Evolutionary conservation across 2,888 invertebrate species (phyloP).

Genomic region (Imbricaverruca yamaguchii): DNA sequence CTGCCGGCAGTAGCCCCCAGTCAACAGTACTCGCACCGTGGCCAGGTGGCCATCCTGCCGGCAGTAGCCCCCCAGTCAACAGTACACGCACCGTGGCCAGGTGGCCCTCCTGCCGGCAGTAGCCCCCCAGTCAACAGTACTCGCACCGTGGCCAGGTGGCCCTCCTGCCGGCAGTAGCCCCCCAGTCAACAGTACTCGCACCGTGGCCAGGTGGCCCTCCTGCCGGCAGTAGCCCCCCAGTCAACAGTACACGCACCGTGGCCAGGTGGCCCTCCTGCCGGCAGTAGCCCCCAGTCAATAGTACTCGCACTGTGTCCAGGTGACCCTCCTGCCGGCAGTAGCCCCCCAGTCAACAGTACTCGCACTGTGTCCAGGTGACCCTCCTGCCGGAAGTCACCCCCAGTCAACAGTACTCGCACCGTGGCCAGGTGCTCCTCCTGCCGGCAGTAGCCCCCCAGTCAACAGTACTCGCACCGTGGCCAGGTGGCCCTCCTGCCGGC

Average conservation of each 20-base stretch:
- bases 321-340: slow-evolving; percentile 57
- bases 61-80: slow-evolving; percentile 46
- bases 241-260: slow-evolving; percentile 62
- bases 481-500: slow-evolving; percentile 60
- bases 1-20: slow-evolving; percentile 45
- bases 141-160: slow-evolving; percentile 61
- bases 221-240: slow-evolving; percentile 44
- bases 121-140: slow-evolving; percentile 53
- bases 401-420: slow-evolving; percentile 59
- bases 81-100: slow-evolving; percentile 61
- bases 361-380: slow-evolving; percentile 64
- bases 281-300: slow-evolving; percentile 49
- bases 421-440: slow-evolving; percentile 66
- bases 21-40: slow-evolving; percentile 62
- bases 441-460: slow-evolving; percentile 42
- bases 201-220: slow-evolving; percentile 65
- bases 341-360: slow-evolving; percentile 54
- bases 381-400: slow-evolving; percentile 48
- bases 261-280: slow-evolving; percentile 62
- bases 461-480: slow-evolving; percentile 62
- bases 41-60: slow-evolving; percentile 62
- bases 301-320: slow-evolving; percentile 58
- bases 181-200: slow-evolving; percentile 57
- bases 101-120: slow-evolving; percentile 57
- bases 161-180: slow-evolving; percentile 51